These are phyloP conservation scores for Omphaloscelis lunosa DNA, from an alignment of 2,888 invertebrate genomes.

Conservation along the genomic window DNA sequence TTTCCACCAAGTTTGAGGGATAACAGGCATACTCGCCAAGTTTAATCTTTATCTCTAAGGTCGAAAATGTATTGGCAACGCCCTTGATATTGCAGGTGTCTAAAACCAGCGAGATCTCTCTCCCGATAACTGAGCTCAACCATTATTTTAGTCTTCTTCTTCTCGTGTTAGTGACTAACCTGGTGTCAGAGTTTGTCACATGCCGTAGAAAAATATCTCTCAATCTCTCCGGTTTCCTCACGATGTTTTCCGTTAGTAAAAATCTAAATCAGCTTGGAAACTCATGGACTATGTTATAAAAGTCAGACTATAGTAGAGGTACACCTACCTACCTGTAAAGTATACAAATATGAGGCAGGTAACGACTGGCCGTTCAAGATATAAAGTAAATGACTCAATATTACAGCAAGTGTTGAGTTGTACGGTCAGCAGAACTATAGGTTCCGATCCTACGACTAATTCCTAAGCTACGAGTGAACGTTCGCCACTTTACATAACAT, in stretches of 20 bases:
- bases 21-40: neutral
- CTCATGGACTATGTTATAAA: neutral
- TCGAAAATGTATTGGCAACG: neutral
- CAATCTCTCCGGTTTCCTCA: too few relatives aligned
- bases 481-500: neutral
- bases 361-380: conserved; percentile 2
- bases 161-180: too few relatives aligned
- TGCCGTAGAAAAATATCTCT: too few relatives aligned
- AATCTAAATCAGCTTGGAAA: neutral
- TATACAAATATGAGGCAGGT: conserved; percentile 22
- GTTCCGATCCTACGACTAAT: too few relatives aligned
- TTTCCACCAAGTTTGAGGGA: neutral
- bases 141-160: too few relatives aligned
- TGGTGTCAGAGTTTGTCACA: too few relatives aligned
- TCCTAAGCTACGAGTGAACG: neutral
- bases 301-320: neutral
- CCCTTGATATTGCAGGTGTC: too few relatives aligned
- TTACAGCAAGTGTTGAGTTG: conserved; percentile 17
- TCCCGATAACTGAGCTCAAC: neutral
- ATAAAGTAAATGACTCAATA: conserved; percentile 38
- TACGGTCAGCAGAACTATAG: conserved; percentile 12
- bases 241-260: too few relatives aligned
- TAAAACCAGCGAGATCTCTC: neutral
- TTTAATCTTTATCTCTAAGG: neutral
- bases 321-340: neutral